phyloP scores from a whole-genome alignment of 2,797 vertebrate genomes.

The Macropodus opercularis region DNA sequence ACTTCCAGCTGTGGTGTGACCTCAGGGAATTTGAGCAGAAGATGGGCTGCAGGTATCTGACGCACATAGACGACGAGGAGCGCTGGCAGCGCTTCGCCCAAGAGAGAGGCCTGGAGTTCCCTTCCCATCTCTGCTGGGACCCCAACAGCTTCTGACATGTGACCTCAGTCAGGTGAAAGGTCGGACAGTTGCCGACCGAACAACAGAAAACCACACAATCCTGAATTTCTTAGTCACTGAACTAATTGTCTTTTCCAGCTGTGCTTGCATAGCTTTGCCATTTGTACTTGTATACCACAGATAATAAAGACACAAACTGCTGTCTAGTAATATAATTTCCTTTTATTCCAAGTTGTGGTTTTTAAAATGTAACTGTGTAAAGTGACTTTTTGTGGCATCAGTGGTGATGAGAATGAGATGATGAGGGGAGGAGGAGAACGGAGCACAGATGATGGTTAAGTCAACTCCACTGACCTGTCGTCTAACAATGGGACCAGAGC shows the following conservation, averaged over 20 bases:
- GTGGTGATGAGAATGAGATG: conserved; percentile 34
- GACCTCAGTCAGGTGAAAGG: conserved; percentile 22
- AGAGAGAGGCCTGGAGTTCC: conserved; percentile 68
- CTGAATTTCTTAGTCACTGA: background rate
- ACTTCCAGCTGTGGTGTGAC: conserved; percentile 83
- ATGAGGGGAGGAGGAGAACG: conserved; percentile 47
- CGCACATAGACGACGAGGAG: conserved; percentile 72
- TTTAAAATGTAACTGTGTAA: conserved; percentile 41
- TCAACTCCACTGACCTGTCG: conserved; percentile 33
- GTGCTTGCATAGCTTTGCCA: background rate
- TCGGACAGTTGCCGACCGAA: background rate
- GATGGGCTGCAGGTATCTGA: conserved; percentile 76
- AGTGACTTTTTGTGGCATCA: conserved; percentile 37
- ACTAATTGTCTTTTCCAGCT: background rate
- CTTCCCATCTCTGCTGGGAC: conserved; percentile 50
- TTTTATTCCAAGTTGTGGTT: conserved; percentile 77
- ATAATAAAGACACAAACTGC: conserved; percentile 48
- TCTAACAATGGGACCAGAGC: conserved; percentile 49
- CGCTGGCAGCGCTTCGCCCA: conserved; percentile 65
- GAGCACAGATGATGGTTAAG: conserved; percentile 47
- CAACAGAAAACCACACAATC: too few species aligned
- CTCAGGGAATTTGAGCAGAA: conserved; percentile 77
- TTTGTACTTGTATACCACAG: background rate
- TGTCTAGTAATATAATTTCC: conserved; percentile 70
- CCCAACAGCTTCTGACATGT: conserved; percentile 9